Conservation (phyloP, 2,888 invertebrate species). For the Drosophila silvestris region DNA sequence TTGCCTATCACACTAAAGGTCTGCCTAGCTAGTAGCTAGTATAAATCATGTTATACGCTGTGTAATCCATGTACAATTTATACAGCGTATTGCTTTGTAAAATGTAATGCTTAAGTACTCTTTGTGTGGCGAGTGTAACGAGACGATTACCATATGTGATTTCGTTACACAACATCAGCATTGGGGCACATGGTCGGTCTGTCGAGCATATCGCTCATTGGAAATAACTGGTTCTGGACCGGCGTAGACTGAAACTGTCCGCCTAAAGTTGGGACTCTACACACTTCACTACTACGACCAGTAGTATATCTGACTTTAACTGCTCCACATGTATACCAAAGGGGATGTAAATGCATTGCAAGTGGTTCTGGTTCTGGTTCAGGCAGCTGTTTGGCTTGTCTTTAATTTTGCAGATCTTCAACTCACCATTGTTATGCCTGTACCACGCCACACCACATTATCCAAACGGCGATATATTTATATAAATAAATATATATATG, state of each 20-base stretch:
- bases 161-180: slow-evolving; percentile 62
- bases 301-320: neutral
- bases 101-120: slow-evolving; percentile 18
- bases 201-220: slow-evolving; percentile 49
- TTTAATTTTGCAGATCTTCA: slow-evolving; percentile 13
- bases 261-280: slow-evolving; percentile 17
- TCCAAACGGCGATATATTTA: slow-evolving; percentile 31
- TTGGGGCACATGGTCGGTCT: slow-evolving; percentile 51
- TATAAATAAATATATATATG: neutral
- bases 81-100: slow-evolving; percentile 1
- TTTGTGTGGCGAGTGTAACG: slow-evolving; percentile 45
- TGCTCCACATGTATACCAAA: neutral
- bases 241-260: slow-evolving; percentile 64
- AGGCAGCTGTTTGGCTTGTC: slow-evolving; percentile 14
- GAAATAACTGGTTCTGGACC: slow-evolving; percentile 71
- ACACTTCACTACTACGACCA: neutral
- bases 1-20: neutral
- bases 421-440: slow-evolving; percentile 72
- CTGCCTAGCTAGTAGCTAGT: neutral
- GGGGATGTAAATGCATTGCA: slow-evolving; percentile 49
- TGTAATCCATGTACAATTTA: slow-evolving; percentile 5
- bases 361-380: slow-evolving; percentile 56
- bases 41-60: neutral
- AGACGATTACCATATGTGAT: slow-evolving; percentile 44
- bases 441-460: slow-evolving; percentile 65